These are phyloP conservation scores for Agriopis aurantiaria DNA, from an alignment of 2,888 invertebrate species.

Conservation along the genomic window DNA sequence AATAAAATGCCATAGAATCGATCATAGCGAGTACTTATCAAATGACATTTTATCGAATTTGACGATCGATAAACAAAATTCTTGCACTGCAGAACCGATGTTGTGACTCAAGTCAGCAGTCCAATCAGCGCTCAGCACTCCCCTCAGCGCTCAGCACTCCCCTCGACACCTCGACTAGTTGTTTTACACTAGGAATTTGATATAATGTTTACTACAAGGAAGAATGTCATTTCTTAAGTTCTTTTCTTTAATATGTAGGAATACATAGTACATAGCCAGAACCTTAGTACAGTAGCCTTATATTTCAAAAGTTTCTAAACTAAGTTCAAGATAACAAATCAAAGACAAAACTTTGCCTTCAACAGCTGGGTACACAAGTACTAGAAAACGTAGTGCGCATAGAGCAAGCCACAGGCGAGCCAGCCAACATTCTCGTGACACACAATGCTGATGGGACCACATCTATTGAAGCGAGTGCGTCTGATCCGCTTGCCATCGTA, in stretches of 20 bases:
- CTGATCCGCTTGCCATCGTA: constrained; percentile 74
- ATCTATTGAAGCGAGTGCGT: constrained; percentile 80
- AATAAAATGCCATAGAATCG: too few relatives aligned
- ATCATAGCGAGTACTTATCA: too few relatives aligned
- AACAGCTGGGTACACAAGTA: constrained; percentile 62
- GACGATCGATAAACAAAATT: too few relatives aligned
- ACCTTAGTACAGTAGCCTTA: too few relatives aligned
- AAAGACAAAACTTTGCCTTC: neutral
- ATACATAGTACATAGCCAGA: too few relatives aligned
- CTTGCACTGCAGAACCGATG: neutral
- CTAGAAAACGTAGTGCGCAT: constrained; percentile 83
- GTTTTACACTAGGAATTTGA: too few relatives aligned
- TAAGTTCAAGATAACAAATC: neutral
- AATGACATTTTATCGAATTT: too few relatives aligned
- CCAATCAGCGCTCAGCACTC: neutral
- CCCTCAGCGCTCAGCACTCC: neutral
- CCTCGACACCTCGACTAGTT: neutral
- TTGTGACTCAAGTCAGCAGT: neutral
- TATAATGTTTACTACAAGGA: too few relatives aligned
- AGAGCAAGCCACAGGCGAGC: constrained; percentile 82
- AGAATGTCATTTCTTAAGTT: too few relatives aligned
- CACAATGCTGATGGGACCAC: constrained; percentile 84
- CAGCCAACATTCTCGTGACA: constrained; percentile 82
- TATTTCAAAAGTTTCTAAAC: too few relatives aligned
- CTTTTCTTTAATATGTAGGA: too few relatives aligned